Conservation (phyloP, 2,797 vertebrate genomes). For the Holocentrus rufus region DNA sequence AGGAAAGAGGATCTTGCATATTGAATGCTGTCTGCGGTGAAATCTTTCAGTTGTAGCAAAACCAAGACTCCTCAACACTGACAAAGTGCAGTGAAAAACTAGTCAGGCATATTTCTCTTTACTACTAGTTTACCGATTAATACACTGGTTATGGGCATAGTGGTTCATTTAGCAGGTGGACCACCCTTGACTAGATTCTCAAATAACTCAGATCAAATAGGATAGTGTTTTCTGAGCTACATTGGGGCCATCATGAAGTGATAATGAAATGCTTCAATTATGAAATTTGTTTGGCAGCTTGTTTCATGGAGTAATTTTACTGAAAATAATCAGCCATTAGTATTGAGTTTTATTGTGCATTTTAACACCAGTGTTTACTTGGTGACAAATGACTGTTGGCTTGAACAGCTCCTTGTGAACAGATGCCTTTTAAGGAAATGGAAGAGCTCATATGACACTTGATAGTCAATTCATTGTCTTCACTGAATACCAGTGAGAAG, state of each 20-base stretch:
- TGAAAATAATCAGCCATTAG: background rate
- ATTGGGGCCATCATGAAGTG: no score
- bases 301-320: background rate
- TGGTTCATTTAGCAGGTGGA: background rate
- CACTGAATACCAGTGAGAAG: background rate
- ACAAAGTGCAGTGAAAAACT: background rate
- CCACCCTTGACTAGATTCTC: background rate
- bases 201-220: background rate
- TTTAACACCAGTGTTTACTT: background rate
- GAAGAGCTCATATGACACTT: background rate
- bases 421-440: constrained; percentile 22
- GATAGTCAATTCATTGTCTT: background rate
- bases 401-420: background rate
- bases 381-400: constrained; percentile 13
- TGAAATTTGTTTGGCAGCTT: background rate
- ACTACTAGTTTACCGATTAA: background rate
- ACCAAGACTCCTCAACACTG: no score
- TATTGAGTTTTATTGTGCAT: background rate
- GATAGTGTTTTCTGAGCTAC: background rate
- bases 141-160: background rate
- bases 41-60: no score
- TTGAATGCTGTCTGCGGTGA: no score
- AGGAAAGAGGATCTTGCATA: background rate
- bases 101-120: background rate
- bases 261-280: background rate